A percentile compares a stretch with the other conserved stretches of the same genome.
Evolutionary conservation across 2,113 vertebrate species (phyloP).

Genomic region (Ellobius talpinus): DNA sequence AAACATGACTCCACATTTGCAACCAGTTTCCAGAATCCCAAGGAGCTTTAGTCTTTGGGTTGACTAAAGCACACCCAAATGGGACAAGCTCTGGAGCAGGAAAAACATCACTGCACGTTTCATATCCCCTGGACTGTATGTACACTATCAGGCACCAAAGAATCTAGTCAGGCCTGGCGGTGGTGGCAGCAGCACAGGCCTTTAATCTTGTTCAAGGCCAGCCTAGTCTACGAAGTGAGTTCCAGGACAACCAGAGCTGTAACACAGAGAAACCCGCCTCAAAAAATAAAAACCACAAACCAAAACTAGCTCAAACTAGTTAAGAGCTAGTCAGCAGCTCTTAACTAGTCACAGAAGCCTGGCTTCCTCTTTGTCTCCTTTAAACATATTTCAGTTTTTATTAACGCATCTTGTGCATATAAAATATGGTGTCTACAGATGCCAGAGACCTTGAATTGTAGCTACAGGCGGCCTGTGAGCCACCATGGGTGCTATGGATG

Average conservation of each 20-base stretch:
- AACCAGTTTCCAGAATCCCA: neutral
- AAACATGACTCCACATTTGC: neutral
- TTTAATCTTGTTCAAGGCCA: no score
- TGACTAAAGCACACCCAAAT: neutral
- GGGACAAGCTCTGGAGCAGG: neutral
- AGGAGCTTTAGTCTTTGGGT: neutral
- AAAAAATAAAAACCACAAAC: no score
- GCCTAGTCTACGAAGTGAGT: no score
- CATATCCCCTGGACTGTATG: neutral
- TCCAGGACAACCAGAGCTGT: no score
- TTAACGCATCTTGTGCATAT: neutral
- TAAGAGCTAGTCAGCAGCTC: neutral
- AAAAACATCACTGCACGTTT: neutral
- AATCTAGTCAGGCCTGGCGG: neutral
- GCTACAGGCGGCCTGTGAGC: neutral
- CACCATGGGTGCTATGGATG: neutral
- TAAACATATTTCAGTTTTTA: neutral
- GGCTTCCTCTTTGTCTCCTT: neutral
- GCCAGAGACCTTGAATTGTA: neutral
- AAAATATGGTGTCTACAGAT: neutral
- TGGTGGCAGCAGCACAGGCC: no score
- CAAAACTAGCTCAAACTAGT: no score
- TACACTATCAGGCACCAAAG: neutral
- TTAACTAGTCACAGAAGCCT: neutral
- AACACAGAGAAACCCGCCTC: no score